These are phyloP conservation scores for Macrotrachela quadricornifera DNA, from an alignment of 1,140 invertebrate genomes.

Conservation along the genomic window DNA sequence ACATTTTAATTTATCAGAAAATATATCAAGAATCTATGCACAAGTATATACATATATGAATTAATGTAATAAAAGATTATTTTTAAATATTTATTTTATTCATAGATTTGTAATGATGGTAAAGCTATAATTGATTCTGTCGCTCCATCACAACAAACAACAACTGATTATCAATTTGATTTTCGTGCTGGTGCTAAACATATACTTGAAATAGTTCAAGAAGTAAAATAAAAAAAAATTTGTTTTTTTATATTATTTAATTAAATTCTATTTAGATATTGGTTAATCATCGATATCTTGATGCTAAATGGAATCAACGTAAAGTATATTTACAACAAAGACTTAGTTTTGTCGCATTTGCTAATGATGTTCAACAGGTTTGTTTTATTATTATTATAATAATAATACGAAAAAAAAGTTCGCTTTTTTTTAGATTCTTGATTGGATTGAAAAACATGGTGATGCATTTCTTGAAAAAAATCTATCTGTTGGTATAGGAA, in stretches of 20 bases:
- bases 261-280: conserved; percentile 45
- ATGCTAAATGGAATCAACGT: conserved; percentile 75
- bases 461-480: conserved; percentile 92
- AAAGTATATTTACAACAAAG: conserved; percentile 59
- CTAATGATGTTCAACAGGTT: neutral
- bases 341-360: neutral
- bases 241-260: neutral
- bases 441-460: conserved; percentile 94
- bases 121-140: conserved; percentile 31
- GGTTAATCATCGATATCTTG: conserved; percentile 67
- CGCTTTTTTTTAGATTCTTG: conserved; percentile 55
- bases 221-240: conserved; percentile 15
- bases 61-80: no score
- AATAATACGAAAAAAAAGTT: no score
- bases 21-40: conserved; percentile 7
- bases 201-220: conserved; percentile 37
- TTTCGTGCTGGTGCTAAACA: conserved; percentile 47
- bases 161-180: conserved; percentile 49
- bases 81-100: neutral
- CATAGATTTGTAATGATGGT: conserved; percentile 31
- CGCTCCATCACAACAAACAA: conserved; percentile 41
- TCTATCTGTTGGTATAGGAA: conserved; percentile 75
- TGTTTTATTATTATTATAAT: conserved; percentile 28
- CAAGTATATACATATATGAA: neutral
- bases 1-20: conserved; percentile 8